Evolutionary conservation across 1,140 invertebrate species (phyloP).

Genomic region (Megalopta genalis): DNA sequence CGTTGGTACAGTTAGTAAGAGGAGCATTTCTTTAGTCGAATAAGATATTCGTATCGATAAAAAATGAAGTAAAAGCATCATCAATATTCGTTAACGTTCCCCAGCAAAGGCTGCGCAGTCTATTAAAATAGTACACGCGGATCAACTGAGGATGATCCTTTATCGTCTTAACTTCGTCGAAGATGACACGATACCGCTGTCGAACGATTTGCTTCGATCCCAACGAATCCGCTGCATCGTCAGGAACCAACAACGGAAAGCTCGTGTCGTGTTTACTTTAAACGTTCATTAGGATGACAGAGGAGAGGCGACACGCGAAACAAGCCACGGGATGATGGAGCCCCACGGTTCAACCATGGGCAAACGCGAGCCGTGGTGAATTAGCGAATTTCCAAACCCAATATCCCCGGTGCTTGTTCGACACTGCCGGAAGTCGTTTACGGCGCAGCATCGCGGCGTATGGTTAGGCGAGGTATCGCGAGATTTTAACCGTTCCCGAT

Average conservation of each 20-base stretch:
- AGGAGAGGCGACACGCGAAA: background rate
- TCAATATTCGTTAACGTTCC: too few relatives aligned
- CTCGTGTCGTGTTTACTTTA: background rate
- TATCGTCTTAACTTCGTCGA: background rate
- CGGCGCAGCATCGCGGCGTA: background rate
- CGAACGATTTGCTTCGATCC: background rate
- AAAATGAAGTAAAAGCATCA: too few relatives aligned
- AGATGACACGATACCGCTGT: background rate
- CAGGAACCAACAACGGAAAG: background rate
- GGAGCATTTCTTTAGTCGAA: too few relatives aligned
- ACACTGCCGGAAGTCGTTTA: conserved; percentile 48
- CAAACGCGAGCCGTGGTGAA: conserved; percentile 30
- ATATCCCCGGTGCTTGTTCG: conserved; percentile 28
- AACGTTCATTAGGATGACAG: conserved; percentile 22
- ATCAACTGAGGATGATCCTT: too few relatives aligned
- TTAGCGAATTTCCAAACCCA: conserved; percentile 46
- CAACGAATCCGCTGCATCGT: background rate
- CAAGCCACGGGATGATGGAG: conserved; percentile 19
- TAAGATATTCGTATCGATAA: too few relatives aligned
- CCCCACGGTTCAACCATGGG: conserved; percentile 22
- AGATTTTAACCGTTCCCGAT: conserved; percentile 33
- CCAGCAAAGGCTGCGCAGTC: too few relatives aligned
- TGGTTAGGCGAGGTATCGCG: conserved; percentile 13
- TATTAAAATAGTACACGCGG: too few relatives aligned
- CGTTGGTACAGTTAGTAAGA: too few relatives aligned